Evolutionary conservation across 2,888 invertebrate species (phyloP).

Genomic region (Euplagia quadripunctaria): DNA sequence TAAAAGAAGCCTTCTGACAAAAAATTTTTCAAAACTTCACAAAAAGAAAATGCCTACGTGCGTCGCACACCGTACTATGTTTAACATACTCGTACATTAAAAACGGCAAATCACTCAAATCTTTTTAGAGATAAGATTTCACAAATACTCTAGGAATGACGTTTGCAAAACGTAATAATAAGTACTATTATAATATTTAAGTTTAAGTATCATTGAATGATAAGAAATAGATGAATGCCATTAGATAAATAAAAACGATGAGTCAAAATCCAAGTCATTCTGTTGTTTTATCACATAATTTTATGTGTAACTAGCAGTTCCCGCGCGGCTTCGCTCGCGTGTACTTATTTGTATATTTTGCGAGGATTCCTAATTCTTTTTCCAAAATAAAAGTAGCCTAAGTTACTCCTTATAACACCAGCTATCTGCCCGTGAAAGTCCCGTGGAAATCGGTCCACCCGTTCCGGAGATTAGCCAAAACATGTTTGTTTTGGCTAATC

Average conservation of each 20-base stretch:
- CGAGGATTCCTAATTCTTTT: too few relatives aligned
- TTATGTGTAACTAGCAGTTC: too few relatives aligned
- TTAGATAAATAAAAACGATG: background rate
- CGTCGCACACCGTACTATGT: slow-evolving; percentile 10
- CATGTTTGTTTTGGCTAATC: too few relatives aligned
- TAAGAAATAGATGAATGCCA: background rate
- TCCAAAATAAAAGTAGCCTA: too few relatives aligned
- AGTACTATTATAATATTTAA: slow-evolving; percentile 6
- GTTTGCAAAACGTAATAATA: slow-evolving; percentile 10
- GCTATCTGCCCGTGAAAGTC: too few relatives aligned
- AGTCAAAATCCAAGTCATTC: background rate
- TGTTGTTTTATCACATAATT: background rate
- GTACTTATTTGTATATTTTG: too few relatives aligned
- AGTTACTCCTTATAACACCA: too few relatives aligned
- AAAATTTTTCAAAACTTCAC: background rate
- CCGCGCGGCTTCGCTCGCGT: too few relatives aligned
- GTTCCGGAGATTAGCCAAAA: too few relatives aligned
- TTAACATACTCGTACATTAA: slow-evolving; percentile 2
- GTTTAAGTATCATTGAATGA: slow-evolving; percentile 11
- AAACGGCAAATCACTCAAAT: slow-evolving; percentile 11
- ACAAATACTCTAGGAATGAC: slow-evolving; percentile 15
- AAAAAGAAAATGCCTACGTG: slow-evolving; percentile 26
- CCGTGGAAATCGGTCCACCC: too few relatives aligned
- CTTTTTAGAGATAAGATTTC: slow-evolving; percentile 17
- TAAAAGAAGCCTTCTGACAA: background rate